Evolutionary conservation across 2,113 vertebrate species (phyloP).

Genomic region (Andinoacara biseriatus): DNA sequence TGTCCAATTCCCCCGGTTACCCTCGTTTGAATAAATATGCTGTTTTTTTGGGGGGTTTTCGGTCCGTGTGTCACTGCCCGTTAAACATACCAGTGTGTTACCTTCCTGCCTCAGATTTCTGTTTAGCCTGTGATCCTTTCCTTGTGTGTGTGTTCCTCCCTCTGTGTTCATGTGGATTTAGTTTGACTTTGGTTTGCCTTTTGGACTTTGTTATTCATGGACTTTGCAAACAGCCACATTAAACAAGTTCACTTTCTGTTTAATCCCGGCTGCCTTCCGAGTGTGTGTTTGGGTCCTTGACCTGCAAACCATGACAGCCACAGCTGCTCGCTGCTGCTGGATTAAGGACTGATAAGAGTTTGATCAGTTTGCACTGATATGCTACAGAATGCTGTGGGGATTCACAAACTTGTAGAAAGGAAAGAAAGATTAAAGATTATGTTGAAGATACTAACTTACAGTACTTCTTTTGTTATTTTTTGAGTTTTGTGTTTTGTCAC

Average conservation of each 20-base stretch:
- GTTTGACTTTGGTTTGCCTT: fast-evolving
- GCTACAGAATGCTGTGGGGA: neutral
- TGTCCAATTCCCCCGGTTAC: neutral
- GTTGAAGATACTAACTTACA: neutral
- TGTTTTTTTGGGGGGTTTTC: neutral
- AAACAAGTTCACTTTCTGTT: neutral
- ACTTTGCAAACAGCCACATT: neutral
- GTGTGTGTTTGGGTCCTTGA: neutral
- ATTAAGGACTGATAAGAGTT: neutral
- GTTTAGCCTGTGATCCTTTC: neutral
- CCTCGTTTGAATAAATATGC: neutral
- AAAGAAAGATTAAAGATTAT: neutral
- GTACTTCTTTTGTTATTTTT: neutral
- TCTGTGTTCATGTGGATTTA: neutral
- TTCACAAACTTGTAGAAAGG: neutral
- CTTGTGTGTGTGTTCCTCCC: fast-evolving
- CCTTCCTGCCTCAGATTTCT: fast-evolving
- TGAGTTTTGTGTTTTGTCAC: neutral
- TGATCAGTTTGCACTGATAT: neutral
- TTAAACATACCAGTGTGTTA: neutral
- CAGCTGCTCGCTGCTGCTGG: neutral
- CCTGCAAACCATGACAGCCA: neutral
- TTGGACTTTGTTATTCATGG: fast-evolving
- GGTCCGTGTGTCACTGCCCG: neutral
- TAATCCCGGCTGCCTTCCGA: neutral